Evolutionary conservation across 2,113 vertebrate genomes (phyloP).

Genomic region (Copsychus sechellarum): DNA sequence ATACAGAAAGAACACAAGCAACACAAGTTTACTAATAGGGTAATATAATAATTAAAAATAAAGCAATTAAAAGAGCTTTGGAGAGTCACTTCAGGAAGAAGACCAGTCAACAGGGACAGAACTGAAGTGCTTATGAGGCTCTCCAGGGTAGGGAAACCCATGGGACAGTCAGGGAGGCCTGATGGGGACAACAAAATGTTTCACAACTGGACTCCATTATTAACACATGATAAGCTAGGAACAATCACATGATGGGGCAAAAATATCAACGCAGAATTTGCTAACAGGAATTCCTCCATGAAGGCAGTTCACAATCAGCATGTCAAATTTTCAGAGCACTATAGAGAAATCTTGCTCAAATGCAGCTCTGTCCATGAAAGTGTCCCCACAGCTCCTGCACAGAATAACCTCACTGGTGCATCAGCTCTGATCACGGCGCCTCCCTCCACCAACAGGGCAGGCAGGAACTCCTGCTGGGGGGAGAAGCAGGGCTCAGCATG

Average conservation of each 20-base stretch:
- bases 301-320: background rate
- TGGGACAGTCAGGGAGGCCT: background rate
- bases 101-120: background rate
- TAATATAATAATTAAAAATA: background rate
- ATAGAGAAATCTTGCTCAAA: background rate
- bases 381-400: no score
- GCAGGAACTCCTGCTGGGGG: background rate
- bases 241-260: background rate
- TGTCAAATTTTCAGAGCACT: background rate
- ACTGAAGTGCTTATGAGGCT: background rate
- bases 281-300: background rate
- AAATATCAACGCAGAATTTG: background rate
- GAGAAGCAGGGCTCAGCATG: background rate
- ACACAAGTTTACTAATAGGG: background rate
- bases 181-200: background rate
- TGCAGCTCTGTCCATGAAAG: background rate
- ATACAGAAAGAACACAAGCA: background rate
- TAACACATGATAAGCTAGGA: conserved; percentile 14
- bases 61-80: background rate
- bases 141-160: background rate
- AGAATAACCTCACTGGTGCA: background rate
- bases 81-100: background rate
- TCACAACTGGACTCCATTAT: conserved; percentile 12
- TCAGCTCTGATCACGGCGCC: background rate
- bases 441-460: rapidly evolving